Evolutionary conservation across 2,797 vertebrate species (phyloP).

Genomic region (Lophius americanus): DNA sequence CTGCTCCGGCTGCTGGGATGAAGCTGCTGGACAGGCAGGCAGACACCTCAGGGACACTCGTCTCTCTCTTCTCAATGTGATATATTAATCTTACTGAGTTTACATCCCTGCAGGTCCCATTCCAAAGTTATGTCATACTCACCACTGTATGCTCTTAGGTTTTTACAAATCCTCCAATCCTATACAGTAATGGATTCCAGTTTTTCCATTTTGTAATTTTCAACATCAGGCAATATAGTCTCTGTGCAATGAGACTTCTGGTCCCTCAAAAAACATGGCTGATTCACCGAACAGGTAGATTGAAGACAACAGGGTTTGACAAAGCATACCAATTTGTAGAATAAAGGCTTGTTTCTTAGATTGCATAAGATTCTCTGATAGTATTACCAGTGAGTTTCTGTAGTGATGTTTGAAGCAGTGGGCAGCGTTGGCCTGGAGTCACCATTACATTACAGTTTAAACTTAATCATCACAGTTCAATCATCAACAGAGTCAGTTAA

Average conservation of each 20-base stretch:
- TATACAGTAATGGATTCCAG: conserved; percentile 2
- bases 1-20: background rate
- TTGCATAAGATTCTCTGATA: background rate
- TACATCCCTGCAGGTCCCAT: background rate
- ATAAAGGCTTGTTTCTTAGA: background rate
- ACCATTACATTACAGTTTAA: too few relatives aligned
- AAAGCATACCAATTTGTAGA: background rate
- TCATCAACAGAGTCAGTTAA: too few relatives aligned
- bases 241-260: background rate
- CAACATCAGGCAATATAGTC: background rate
- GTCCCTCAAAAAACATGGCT: background rate
- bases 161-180: background rate
- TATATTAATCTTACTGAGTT: too few relatives aligned
- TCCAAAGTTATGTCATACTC: background rate
- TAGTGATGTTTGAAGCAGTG: too few relatives aligned
- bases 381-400: background rate
- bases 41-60: conserved; percentile 17
- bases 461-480: too few relatives aligned
- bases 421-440: background rate
- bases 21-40: conserved; percentile 9
- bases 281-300: background rate
- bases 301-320: too few relatives aligned
- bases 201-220: background rate
- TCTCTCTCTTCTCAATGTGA: background rate
- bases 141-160: background rate